Conservation (phyloP, 2,113 vertebrate species). For the Marmota flaviventris region DNA sequence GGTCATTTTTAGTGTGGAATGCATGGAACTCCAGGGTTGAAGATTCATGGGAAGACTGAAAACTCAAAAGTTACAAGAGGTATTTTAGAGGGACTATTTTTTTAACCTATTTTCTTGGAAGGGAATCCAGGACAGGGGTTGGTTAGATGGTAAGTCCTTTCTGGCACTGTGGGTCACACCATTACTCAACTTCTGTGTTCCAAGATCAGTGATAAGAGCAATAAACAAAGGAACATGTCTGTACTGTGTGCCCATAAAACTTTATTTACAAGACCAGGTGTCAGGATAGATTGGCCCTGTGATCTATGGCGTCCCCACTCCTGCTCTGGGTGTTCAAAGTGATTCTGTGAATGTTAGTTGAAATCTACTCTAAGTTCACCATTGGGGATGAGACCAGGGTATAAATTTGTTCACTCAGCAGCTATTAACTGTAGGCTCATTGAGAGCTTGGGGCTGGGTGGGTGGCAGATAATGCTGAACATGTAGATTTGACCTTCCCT, state of each 20-base stretch:
- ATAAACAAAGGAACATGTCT: neutral
- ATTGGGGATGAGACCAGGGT: neutral
- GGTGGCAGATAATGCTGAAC: neutral
- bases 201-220: neutral
- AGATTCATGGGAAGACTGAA: neutral
- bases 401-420: neutral
- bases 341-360: neutral
- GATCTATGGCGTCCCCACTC: neutral
- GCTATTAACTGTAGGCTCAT: neutral
- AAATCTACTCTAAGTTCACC: neutral
- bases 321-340: neutral
- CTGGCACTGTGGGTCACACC: neutral
- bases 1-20: neutral
- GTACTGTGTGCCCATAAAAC: neutral
- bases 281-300: neutral
- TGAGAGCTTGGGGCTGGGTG: neutral
- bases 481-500: neutral
- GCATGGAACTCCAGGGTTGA: neutral
- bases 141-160: neutral
- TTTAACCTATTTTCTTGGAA: neutral
- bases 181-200: neutral
- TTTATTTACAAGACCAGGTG: neutral
- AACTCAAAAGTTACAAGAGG: constrained; percentile 5
- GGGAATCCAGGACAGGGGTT: neutral
- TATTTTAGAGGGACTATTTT: neutral